Conservation (phyloP, 1,140 invertebrate species). For the Atta texana region DNA sequence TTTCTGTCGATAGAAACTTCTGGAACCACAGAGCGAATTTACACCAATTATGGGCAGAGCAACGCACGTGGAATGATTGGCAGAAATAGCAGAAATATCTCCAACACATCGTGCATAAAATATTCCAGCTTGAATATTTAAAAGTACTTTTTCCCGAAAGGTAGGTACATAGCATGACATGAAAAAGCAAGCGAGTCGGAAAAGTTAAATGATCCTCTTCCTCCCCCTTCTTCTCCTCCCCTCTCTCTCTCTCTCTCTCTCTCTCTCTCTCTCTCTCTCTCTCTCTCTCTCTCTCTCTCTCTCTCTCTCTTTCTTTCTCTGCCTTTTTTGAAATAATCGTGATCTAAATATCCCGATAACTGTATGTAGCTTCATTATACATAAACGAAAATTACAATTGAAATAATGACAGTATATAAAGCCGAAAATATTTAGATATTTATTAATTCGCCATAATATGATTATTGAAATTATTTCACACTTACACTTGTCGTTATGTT, state of each 20-base stretch:
- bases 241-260: too few relatives aligned
- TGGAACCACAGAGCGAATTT: background rate
- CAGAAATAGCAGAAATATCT: constrained; percentile 13
- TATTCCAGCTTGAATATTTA: background rate
- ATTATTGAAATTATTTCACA: background rate
- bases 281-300: background rate
- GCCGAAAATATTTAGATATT: background rate
- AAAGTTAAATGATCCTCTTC: background rate
- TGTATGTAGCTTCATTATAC: background rate
- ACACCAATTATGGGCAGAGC: background rate
- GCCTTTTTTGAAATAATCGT: background rate
- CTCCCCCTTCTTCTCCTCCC: too few relatives aligned
- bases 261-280: too few relatives aligned
- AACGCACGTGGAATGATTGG: background rate
- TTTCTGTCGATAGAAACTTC: background rate
- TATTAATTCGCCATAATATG: background rate
- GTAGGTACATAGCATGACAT: background rate
- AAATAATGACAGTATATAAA: background rate
- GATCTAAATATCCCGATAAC: background rate
- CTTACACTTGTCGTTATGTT: background rate
- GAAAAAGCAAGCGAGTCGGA: background rate
- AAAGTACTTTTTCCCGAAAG: constrained; percentile 20
- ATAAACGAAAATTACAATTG: constrained; percentile 14
- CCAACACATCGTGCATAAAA: background rate
- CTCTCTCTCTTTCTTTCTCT: background rate